These are phyloP conservation scores for Rutilus rutilus DNA, from an alignment of 2,113 vertebrate genomes.

Conservation along the genomic window DNA sequence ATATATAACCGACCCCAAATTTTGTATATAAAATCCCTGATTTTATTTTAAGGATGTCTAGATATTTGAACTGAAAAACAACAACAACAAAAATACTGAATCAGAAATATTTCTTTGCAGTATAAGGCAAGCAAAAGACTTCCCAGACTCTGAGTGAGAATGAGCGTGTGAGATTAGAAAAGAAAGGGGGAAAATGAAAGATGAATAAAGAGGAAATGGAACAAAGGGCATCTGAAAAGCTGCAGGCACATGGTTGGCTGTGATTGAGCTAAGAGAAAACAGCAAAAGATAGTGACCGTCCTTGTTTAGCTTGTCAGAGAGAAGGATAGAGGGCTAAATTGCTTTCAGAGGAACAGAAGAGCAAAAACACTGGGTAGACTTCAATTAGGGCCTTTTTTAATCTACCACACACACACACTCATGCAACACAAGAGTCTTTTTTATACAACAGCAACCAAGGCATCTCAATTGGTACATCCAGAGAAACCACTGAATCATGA, in stretches of 20 bases:
- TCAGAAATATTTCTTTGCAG: neutral
- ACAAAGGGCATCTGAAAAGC: neutral
- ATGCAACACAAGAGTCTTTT: neutral
- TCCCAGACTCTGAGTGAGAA: neutral
- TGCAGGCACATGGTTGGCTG: neutral
- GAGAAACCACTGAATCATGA: constrained; percentile 1
- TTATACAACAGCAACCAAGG: neutral
- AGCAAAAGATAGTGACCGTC: neutral
- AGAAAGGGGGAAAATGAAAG: neutral
- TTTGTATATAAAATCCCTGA: neutral
- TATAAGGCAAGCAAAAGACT: neutral
- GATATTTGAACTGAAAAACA: neutral
- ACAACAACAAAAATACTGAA: neutral
- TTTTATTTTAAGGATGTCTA: neutral
- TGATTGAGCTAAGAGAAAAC: constrained; percentile 22
- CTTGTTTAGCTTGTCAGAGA: constrained; percentile 20
- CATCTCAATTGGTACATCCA: neutral
- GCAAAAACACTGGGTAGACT: neutral
- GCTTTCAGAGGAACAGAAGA: neutral
- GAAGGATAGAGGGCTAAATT: constrained; percentile 6
- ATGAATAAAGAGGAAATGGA: neutral
- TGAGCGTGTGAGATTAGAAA: neutral
- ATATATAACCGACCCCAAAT: too few relatives aligned
- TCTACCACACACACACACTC: neutral
- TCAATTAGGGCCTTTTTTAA: constrained; percentile 17